A percentile compares a stretch with the other conserved stretches of the same genome.
Conservation (phyloP, 2,113 vertebrate genomes). For the Panthera tigris region DNA sequence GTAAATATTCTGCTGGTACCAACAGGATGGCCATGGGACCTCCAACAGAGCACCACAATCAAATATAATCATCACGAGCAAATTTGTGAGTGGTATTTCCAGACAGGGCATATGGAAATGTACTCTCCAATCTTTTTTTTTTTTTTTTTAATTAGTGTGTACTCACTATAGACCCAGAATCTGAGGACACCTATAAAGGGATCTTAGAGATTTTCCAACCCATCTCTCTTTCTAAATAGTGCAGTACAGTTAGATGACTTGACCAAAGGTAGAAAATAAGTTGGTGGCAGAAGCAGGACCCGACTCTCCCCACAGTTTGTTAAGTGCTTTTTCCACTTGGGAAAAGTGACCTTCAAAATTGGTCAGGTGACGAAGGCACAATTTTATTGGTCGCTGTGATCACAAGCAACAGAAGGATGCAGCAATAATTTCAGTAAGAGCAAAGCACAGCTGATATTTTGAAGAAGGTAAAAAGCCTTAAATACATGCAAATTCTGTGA, state of each 20-base stretch:
- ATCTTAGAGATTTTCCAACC: background rate
- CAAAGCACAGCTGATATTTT: background rate
- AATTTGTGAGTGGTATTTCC: background rate
- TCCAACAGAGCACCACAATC: background rate
- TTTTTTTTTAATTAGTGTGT: background rate
- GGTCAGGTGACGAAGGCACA: conserved; percentile 37
- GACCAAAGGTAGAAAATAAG: conserved; percentile 25
- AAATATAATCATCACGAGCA: background rate
- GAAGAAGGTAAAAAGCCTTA: background rate
- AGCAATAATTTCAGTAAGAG: background rate
- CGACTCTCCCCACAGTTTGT: background rate
- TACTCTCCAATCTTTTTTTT: background rate
- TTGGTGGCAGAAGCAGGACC: background rate
- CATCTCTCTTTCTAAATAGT: conserved; percentile 1
- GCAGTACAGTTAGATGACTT: background rate
- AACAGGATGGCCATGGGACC: background rate
- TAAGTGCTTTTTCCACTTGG: conserved; percentile 22
- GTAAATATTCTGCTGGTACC: background rate
- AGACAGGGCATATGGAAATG: background rate
- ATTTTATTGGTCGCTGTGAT: background rate
- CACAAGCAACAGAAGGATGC: background rate
- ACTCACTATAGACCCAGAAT: background rate
- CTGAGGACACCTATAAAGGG: background rate
- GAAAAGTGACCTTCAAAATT: conserved; percentile 62
- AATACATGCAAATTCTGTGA: background rate